Percentiles rank a stretch among this genome's conserved stretches.
phyloP scores from a whole-genome alignment of 2,888 invertebrate species.

The Lycophotia porphyrea region DNA sequence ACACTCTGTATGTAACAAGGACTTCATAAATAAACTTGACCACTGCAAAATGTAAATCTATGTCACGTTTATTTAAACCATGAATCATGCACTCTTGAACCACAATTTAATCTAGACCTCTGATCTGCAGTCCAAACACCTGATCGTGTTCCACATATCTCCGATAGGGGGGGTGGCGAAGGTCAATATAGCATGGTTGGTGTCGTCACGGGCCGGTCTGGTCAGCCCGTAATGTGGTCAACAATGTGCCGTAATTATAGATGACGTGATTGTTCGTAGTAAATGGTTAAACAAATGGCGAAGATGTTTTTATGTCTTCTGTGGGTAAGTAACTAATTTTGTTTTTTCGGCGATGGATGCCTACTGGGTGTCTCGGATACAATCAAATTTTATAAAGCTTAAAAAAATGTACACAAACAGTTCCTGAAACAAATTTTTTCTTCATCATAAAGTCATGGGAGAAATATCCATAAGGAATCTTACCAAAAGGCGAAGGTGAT shows the following conservation, averaged over 20 bases:
- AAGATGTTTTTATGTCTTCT: not conserved
- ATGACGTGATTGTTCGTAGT: conserved; percentile 78
- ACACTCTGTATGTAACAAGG: not conserved
- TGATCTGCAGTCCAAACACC: conserved; percentile 8
- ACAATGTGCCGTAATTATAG: conserved; percentile 81
- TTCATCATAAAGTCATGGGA: no score
- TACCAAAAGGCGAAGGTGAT: not conserved
- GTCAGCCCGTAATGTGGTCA: conserved; percentile 75
- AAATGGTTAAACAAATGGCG: conserved; percentile 38
- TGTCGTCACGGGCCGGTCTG: conserved; percentile 72
- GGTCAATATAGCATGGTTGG: conserved; percentile 69
- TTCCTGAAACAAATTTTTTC: not conserved
- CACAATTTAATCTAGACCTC: conserved; percentile 21
- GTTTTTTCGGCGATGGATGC: not conserved
- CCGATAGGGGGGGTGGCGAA: conserved; percentile 1
- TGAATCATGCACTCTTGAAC: conserved; percentile 30
- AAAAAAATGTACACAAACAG: not conserved
- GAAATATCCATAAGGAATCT: not conserved
- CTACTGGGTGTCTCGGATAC: no score
- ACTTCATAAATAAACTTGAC: conserved; percentile 1
- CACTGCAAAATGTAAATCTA: conserved; percentile 14
- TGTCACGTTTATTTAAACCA: conserved; percentile 43
- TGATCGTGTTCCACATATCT: conserved; percentile 10
- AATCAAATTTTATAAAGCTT: not conserved
- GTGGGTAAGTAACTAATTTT: not conserved